Evolutionary conservation across 2,888 invertebrate genomes (phyloP).

Genomic region (Arrhopalites spinosus): DNA sequence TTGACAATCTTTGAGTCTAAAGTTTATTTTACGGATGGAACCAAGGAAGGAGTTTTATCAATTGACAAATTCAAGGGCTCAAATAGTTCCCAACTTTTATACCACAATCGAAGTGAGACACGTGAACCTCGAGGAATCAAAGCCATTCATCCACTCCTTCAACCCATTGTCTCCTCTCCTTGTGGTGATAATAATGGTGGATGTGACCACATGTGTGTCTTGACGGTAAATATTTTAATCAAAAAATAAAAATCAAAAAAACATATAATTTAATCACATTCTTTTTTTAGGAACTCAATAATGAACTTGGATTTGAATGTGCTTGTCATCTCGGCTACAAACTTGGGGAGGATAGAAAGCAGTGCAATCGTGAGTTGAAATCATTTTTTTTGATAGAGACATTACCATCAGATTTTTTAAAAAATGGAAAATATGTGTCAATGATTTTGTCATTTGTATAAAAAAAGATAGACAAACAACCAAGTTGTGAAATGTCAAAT

Average conservation of each 20-base stretch:
- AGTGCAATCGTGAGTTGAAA: conserved; percentile 68
- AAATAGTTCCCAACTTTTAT: conserved; percentile 77
- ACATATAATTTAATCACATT: too few species aligned
- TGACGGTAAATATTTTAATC: too few species aligned
- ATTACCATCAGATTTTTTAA: too few species aligned
- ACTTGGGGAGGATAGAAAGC: conserved; percentile 73
- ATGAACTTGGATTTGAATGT: conserved; percentile 82
- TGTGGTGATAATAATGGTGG: conserved; percentile 86
- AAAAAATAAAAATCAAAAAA: too few species aligned
- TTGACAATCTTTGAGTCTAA: conserved; percentile 83
- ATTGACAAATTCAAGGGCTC: conserved; percentile 84
- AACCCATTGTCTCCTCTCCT: conserved; percentile 71
- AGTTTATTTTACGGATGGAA: conserved; percentile 89
- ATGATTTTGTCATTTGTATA: too few species aligned
- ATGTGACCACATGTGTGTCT: conserved; percentile 92
- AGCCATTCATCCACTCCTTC: conserved; percentile 77
- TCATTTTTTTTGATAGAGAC: not conserved
- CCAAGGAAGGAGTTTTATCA: conserved; percentile 85
- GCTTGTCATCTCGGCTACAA: conserved; percentile 88
- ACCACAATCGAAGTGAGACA: conserved; percentile 74
- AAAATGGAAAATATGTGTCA: too few species aligned
- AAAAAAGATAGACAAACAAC: too few species aligned
- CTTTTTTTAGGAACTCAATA: conserved; percentile 19
- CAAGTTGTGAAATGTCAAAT: too few species aligned
- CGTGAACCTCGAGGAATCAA: conserved; percentile 83